Conservation (phyloP, 2,113 vertebrate genomes). For the Progne subis region DNA sequence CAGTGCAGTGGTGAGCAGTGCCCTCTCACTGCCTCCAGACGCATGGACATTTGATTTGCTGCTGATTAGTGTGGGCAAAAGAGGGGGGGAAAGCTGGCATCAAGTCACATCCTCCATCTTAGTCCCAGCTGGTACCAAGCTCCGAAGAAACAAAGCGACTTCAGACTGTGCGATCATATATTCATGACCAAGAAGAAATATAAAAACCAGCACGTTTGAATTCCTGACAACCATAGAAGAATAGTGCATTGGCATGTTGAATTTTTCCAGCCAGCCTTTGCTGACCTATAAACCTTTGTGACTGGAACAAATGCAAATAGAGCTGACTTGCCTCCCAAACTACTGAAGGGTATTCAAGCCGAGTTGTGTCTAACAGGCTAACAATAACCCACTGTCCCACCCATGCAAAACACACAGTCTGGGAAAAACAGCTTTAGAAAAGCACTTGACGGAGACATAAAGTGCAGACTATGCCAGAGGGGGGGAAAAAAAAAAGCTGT, state of each 20-base stretch:
- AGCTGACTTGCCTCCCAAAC: slow-evolving; percentile 87
- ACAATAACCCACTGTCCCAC: slow-evolving; percentile 85
- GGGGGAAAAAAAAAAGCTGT: neutral
- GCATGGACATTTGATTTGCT: slow-evolving; percentile 54
- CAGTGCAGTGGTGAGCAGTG: slow-evolving; percentile 36
- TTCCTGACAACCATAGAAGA: slow-evolving; percentile 74
- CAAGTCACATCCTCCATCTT: slow-evolving; percentile 74
- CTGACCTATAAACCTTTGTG: slow-evolving; percentile 96
- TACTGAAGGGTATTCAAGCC: slow-evolving; percentile 89
- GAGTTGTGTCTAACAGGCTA: slow-evolving; percentile 80
- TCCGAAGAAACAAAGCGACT: slow-evolving; percentile 70
- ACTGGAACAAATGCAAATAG: slow-evolving; percentile 97
- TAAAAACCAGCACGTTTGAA: slow-evolving; percentile 70
- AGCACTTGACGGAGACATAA: slow-evolving; percentile 68
- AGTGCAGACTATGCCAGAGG: slow-evolving; percentile 5
- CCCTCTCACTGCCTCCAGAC: slow-evolving; percentile 67
- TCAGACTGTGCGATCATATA: slow-evolving; percentile 71
- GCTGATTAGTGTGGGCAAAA: slow-evolving; percentile 51
- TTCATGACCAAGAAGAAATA: slow-evolving; percentile 74
- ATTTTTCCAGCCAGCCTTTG: slow-evolving; percentile 84
- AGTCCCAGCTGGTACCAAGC: slow-evolving; percentile 78
- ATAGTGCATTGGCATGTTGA: slow-evolving; percentile 71
- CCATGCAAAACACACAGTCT: slow-evolving; percentile 76
- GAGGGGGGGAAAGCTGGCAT: slow-evolving; percentile 60
- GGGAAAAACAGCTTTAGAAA: slow-evolving; percentile 76